Evolutionary conservation across 2,113 vertebrate genomes (phyloP).

Genomic region (Atractosteus spatula): DNA sequence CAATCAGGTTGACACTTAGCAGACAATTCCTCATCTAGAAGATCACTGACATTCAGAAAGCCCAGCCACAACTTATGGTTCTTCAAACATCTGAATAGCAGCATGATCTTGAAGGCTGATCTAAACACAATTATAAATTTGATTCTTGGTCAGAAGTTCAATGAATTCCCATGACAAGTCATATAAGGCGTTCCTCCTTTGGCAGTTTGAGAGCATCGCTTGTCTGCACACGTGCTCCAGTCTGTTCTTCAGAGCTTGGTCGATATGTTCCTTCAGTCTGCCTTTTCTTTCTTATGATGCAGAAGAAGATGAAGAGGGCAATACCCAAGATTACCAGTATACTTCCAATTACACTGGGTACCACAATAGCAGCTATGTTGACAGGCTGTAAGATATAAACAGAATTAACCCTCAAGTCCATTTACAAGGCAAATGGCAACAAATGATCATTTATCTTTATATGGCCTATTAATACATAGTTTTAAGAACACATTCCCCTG

Average conservation of each 20-base stretch:
- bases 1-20: neutral
- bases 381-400: neutral
- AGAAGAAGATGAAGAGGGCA: constrained; percentile 52
- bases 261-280: constrained; percentile 76
- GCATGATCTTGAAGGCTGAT: too few relatives aligned
- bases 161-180: constrained; percentile 23
- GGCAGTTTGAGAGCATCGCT: constrained; percentile 74
- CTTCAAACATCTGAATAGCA: too few relatives aligned
- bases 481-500: too few relatives aligned
- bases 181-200: constrained; percentile 84
- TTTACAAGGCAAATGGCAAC: too few relatives aligned
- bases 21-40: neutral
- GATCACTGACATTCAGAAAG: neutral
- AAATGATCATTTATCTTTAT: too few relatives aligned
- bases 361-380: constrained; percentile 29
- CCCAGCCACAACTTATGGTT: neutral
- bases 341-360: constrained; percentile 46
- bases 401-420: neutral
- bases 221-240: constrained; percentile 54
- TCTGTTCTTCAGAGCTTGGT: constrained; percentile 78
- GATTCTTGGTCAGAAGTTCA: neutral
- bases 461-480: too few relatives aligned
- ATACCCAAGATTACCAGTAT: constrained; percentile 51
- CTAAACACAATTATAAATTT: too few relatives aligned
- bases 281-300: constrained; percentile 72